Evolutionary conservation across 2,888 invertebrate species (phyloP).

Genomic region (Pilophorus perplexus): DNA sequence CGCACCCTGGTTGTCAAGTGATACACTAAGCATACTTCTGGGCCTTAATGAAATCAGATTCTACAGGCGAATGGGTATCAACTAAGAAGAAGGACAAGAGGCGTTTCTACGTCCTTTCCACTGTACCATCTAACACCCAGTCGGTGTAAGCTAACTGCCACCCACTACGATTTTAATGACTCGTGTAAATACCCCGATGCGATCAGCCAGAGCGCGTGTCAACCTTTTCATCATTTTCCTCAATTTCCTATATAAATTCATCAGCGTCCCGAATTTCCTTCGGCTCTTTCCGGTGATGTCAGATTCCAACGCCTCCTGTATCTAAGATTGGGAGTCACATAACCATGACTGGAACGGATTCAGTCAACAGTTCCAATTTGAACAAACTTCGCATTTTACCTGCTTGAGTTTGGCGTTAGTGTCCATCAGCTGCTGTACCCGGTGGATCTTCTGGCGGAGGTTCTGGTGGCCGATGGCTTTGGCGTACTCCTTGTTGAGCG

Average conservation of each 20-base stretch:
- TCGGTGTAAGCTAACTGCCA: not conserved
- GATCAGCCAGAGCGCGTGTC: not conserved
- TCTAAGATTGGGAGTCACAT: too few species aligned
- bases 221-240: slow-evolving; percentile 11
- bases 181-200: slow-evolving; percentile 8
- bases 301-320: too few species aligned
- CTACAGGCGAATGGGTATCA: too few species aligned
- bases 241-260: slow-evolving; percentile 2
- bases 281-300: not conserved
- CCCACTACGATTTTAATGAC: not conserved
- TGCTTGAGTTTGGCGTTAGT: slow-evolving; percentile 42
- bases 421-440: slow-evolving; percentile 50
- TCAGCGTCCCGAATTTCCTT: slow-evolving; percentile 6
- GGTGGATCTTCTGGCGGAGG: slow-evolving; percentile 63
- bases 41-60: too few species aligned
- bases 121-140: not conserved
- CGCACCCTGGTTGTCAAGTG: too few species aligned
- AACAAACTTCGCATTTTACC: too few species aligned
- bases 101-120: too few species aligned
- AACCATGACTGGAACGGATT: too few species aligned
- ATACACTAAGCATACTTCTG: too few species aligned
- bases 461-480: slow-evolving; percentile 64
- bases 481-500: slow-evolving; percentile 59
- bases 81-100: too few species aligned
- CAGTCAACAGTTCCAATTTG: too few species aligned